Percentiles rank a stretch among this genome's conserved stretches.
Evolutionary conservation across 2,797 vertebrate species (phyloP).

Genomic region (Brachymystax lenok): DNA sequence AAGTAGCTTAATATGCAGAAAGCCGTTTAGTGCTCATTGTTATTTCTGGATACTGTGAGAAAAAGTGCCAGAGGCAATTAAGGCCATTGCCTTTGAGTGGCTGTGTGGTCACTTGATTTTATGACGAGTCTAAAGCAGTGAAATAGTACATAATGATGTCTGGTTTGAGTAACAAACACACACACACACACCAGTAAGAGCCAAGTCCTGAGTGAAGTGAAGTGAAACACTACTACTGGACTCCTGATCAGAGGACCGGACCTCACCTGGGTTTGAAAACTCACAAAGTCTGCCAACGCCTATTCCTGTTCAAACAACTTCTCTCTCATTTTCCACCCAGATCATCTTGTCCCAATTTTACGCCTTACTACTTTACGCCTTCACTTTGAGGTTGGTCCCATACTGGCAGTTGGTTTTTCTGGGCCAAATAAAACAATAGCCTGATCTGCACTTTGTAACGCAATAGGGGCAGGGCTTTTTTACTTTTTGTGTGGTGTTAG

Average conservation of each 20-base stretch:
- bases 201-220: background rate
- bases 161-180: background rate
- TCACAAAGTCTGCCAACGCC: background rate
- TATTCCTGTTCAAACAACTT: background rate
- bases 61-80: background rate
- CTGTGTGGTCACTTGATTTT: background rate
- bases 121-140: background rate
- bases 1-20: conserved; percentile 11
- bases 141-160: background rate
- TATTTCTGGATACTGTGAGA: conserved; percentile 9
- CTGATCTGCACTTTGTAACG: conserved; percentile 1
- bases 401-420: background rate
- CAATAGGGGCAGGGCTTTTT: background rate
- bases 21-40: conserved; percentile 15
- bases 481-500: background rate
- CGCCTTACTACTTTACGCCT: background rate
- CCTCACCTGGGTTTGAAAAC: background rate
- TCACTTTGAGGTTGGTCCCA: conserved; percentile 6
- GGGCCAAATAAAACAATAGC: background rate
- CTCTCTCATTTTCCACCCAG: background rate
- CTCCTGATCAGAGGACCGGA: background rate
- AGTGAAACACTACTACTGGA: background rate
- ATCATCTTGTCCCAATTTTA: conserved; percentile 9
- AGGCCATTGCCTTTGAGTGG: conserved; percentile 1
- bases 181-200: background rate